These are phyloP conservation scores for Leucosticte australis DNA, from an alignment of 2,113 vertebrate genomes.

Conservation along the genomic window DNA sequence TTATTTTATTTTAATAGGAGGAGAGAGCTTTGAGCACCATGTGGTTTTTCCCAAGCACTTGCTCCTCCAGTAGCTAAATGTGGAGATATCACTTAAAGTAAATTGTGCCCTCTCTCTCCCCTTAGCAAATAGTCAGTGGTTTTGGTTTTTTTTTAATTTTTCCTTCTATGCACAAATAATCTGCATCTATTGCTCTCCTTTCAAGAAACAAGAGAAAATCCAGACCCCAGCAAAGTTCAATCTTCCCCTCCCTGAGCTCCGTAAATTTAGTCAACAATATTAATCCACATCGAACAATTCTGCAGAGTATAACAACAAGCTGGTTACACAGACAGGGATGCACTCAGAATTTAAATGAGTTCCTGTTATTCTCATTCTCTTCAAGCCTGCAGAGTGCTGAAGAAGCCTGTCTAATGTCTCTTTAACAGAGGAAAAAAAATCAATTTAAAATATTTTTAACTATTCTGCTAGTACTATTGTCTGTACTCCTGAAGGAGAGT, in stretches of 20 bases:
- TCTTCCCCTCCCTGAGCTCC: not conserved
- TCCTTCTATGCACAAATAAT: not conserved
- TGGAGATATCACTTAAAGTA: constrained; percentile 35
- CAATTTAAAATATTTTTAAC: constrained; percentile 12
- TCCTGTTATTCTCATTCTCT: constrained; percentile 48
- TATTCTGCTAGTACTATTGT: not conserved
- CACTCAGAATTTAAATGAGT: constrained; percentile 54
- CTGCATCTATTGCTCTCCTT: not conserved
- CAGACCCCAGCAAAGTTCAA: constrained; percentile 42
- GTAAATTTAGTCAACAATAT: constrained; percentile 61
- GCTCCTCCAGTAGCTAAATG: constrained; percentile 46
- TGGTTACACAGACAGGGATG: constrained; percentile 55
- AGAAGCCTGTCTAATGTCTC: constrained; percentile 25
- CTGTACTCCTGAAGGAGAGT: not conserved
- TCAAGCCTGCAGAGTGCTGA: constrained; percentile 31
- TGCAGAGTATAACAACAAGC: constrained; percentile 60
- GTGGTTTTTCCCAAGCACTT: constrained; percentile 56
- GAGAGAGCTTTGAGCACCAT: constrained; percentile 52
- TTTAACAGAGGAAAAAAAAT: constrained; percentile 11
- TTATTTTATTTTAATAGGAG: constrained; percentile 59
- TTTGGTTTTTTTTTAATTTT: not conserved
- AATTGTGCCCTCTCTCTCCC: constrained; percentile 30
- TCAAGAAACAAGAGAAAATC: constrained; percentile 30
- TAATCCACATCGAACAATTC: constrained; percentile 63
- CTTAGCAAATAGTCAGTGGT: constrained; percentile 8